Base-by-base conservation (phyloP, 2,797 vertebrate species). In the Petrocephalus schoutedeni region DNA sequence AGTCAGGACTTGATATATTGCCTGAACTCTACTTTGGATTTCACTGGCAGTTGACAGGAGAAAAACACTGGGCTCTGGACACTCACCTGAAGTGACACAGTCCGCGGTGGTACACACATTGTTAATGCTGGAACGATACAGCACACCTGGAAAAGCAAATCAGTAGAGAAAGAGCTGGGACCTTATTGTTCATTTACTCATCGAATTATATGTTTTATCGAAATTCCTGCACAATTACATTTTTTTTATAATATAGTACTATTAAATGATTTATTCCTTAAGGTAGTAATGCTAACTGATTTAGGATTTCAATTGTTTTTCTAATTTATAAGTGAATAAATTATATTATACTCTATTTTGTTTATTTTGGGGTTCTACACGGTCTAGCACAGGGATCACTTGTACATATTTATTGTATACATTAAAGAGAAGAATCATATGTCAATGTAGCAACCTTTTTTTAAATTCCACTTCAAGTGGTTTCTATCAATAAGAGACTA, bases 71-170 rank as follows among this genome's bases (percentile, higher is more conserved):
- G 36, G 28, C 14, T n/a, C 41, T 82, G 56, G 77, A 88, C 8
- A 71, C 91, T 95, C 93, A 99, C 98, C 97, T 95, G 98, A 97
- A 61, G 96, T 95, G 61, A 99, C 97, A 59, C 98, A 99, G 89
- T 97, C 97, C 0, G 96, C 95, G 1, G 94, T 97, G 86, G 95
- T 97, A 86, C 98, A 99, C 45, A 96, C 54, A 6, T 89, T 94
- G 87, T 91, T 90, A 71, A 88, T 57, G 89, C 87, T 93, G 89
- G 92, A 91, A 86, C 9, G 92, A 90, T 92, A 92, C 90, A 87
- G 90, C 91, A 95, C 85, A 67, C 92, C 98, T 99, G 94, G 6
- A 91, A 92, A 85, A 51, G 28, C 7, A 56, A 86, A 88, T 64
- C 19, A 28, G 10, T 77, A 49, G 23, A 86, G 41, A 86, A 64